Evolutionary conservation across 2,797 vertebrate genomes (phyloP), one percentile per base, ranked within the genome.

Genomic region (Schizopygopsis malacanthus): DNA sequence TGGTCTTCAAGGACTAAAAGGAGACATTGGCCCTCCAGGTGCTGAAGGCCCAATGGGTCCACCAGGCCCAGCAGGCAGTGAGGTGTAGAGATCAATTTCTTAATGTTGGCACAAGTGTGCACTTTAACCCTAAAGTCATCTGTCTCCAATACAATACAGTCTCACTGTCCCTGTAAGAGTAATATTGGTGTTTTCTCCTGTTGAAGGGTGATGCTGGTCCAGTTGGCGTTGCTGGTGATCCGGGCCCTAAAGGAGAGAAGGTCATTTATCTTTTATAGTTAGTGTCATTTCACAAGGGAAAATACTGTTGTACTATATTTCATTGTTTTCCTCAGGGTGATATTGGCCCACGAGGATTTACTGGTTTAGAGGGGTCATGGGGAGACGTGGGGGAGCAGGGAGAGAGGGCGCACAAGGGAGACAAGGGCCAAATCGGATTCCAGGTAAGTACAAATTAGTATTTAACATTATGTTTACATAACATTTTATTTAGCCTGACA

Each of bases 341-440:
- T 0, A 5, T 90, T 33, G 97, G 97, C n/a, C 91, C 89, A 63
- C 86, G 18, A 6, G 97, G 97, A 61, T 87, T 93, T 73, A 89
- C 94, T 77, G 97, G 97, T 79, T 88, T 75, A 4, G 94, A 96
- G 0, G 97, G 97, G 1, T 89, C 91, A 0, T 95, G 94, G 93
- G 96, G 97, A 69, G 84, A 86, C 12, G 87, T 91, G 0, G 97
- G 97, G 33, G 87, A 92, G 33, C 90, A 87, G 15, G 97, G 97
- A 20, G 85, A 88, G 69, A 94, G 92, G 82, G 96, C 96, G 4
- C 86, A 72, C 15, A 96, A 96, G 87, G 97, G 97, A 72, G 95
- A 95, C 65, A 98, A 96, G 90, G 97, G 97, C 47, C 91, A 94
- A 83, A 88, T 91, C 65, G 97, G 96, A 87, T 91, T 95, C 47